Base-by-base conservation (phyloP, 2,797 vertebrate genomes). In the Smutsia gigantea region DNA sequence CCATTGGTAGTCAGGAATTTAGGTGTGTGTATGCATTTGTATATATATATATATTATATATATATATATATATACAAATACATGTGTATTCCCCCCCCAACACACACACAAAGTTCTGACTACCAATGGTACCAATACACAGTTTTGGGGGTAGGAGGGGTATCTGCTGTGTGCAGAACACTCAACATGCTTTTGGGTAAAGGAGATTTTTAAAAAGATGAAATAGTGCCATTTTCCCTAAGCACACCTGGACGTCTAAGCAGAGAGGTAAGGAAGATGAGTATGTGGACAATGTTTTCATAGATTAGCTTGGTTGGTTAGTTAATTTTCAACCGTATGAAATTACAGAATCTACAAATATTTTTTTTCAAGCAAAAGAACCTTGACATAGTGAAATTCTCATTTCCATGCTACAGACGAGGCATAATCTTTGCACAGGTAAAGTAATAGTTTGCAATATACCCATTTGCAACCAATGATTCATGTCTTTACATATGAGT, bases 341-440 rank as follows among this genome's bases (percentile, higher is more conserved):
- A 94, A 90, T 90, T 7, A 93, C 71, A 66, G 87, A 87, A 90
- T 18, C 37, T 85, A 37, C 2, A 29, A 23, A 39, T 49, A 78
- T 51, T 79, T 95, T 66, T 51, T 13, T 14, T 23, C n/a, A 75
- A 75, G 49, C n/a, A 5, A n/a, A 81, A 46, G 46, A 77, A 82
- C n/a, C 5, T 71, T 71, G n/a, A 95, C 46, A 81, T 37, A 87
- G 25, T 68, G n/a, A 71, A 57, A 84, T 85, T 85, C 25, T 87
- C 49, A 46, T 46, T 46, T 46, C 46, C 46, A 46, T 46, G 46
- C 46, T 46, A 12, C 46, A 46, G 46, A 46, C 11, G 11, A 46
- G 46, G 46, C 46, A n/a, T 89, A 78, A 71, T 81, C 12, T 93
- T 95, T 94, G 13, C 63, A 85, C 17, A 69, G 59, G 55, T 85